These are phyloP conservation scores for Ophiothrix spiculata DNA, from an alignment of 35 echinoderm and acorn worm genomes.

Conservation along the genomic window DNA sequence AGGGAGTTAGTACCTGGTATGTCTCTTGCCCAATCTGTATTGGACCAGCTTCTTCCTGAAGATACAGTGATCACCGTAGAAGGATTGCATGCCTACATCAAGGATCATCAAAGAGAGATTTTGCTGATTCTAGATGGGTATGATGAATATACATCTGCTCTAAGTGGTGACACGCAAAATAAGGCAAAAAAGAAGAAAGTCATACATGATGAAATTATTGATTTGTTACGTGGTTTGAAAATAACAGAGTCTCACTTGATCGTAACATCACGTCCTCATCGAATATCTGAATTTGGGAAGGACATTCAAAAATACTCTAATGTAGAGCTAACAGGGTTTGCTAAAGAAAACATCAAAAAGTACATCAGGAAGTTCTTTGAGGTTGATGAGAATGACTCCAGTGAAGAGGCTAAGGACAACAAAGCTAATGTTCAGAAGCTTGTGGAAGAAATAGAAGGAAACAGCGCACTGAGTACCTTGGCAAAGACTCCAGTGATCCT, in stretches of 20 bases:
- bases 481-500: constrained; percentile 8
- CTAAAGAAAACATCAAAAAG: neutral
- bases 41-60: neutral
- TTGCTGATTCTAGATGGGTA: neutral
- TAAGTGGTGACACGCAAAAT: too few species aligned
- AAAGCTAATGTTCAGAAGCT: neutral
- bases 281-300: neutral
- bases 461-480: neutral
- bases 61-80: neutral
- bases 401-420: neutral
- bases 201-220: neutral
- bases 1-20: neutral
- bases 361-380: constrained; percentile 6
- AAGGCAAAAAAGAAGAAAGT: neutral
- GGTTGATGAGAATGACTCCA: neutral
- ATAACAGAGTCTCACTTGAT: neutral
- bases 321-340: neutral
- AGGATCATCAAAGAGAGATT: neutral
- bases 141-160: neutral
- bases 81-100: neutral
- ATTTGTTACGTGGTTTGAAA: neutral
- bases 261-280: constrained; percentile 4
- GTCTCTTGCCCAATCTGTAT: neutral
- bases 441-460: neutral
- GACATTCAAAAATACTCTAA: neutral